Evolutionary conservation across 2,888 invertebrate species (phyloP).

Genomic region (Lasioglossum calceatum): DNA sequence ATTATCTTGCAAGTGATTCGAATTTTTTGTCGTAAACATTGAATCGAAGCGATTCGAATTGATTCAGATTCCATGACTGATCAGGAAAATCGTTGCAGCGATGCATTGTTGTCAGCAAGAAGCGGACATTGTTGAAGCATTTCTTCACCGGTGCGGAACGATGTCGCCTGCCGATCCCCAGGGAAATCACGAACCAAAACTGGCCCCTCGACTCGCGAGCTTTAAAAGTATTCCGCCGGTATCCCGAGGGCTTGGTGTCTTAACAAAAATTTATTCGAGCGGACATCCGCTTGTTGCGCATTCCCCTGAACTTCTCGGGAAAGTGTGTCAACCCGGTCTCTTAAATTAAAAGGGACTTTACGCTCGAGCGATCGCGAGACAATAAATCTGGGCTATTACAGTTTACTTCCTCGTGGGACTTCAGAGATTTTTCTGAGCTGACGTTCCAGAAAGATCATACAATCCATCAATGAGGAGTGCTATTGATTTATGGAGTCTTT

Average conservation of each 20-base stretch:
- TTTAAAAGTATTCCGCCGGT: neutral
- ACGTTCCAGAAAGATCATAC: too few species aligned
- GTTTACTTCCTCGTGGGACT: neutral
- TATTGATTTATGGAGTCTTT: too few species aligned
- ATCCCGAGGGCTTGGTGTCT: neutral
- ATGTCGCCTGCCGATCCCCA: neutral
- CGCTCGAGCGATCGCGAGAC: neutral
- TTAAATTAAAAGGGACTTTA: neutral
- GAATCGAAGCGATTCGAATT: too few species aligned
- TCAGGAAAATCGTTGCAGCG: too few species aligned
- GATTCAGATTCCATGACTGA: too few species aligned
- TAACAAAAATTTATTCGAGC: slow-evolving; percentile 12
- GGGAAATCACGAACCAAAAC: slow-evolving; percentile 12
- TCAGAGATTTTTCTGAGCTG: too few species aligned
- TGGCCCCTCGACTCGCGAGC: neutral
- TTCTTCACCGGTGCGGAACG: neutral
- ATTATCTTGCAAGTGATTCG: too few species aligned
- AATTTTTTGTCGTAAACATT: too few species aligned
- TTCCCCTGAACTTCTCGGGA: neutral
- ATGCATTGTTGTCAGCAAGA: too few species aligned
- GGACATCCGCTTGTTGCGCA: neutral
- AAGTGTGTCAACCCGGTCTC: neutral
- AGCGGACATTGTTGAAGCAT: too few species aligned
- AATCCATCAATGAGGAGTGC: too few species aligned
- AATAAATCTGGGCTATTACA: neutral